Percentiles rank a stretch among this genome's conserved stretches.
Evolutionary conservation across 2,888 invertebrate species (phyloP).

Genomic region (Netelia melanura): DNA sequence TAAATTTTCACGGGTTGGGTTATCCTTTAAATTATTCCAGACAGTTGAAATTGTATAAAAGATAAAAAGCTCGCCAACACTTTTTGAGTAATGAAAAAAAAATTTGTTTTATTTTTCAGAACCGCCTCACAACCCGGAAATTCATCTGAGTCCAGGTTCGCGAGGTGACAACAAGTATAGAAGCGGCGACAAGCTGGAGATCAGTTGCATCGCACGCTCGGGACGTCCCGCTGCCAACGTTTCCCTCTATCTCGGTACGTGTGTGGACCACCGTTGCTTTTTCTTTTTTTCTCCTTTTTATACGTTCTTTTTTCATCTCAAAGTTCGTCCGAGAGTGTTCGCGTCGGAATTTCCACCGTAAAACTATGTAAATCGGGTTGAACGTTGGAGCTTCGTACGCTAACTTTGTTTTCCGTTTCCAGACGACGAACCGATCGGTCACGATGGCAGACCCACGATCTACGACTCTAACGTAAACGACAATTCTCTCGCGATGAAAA

Average conservation of each 20-base stretch:
- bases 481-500: conserved; percentile 88
- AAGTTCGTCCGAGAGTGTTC: conserved; percentile 19
- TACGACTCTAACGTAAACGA: conserved; percentile 86
- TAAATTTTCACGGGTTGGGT: too few species aligned
- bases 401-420: conserved; percentile 61
- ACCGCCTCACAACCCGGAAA: conserved; percentile 85
- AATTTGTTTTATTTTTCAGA: conserved; percentile 79
- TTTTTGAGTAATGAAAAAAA: neutral
- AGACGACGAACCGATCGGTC: conserved; percentile 88
- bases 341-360: neutral
- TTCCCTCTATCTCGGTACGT: conserved; percentile 89
- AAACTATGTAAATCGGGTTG: too few species aligned
- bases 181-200: conserved; percentile 88
- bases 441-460: conserved; percentile 87
- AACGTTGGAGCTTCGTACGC: too few species aligned
- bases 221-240: conserved; percentile 92
- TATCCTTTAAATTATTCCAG: too few species aligned
- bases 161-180: conserved; percentile 85
- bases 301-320: neutral
- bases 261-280: conserved; percentile 56
- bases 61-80: neutral
- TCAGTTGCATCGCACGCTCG: conserved; percentile 89
- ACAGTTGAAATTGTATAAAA: neutral
- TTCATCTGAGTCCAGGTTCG: conserved; percentile 82
- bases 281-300: neutral